phyloP scores from a whole-genome alignment of 1,140 invertebrate genomes.

The Megathymus violae region DNA sequence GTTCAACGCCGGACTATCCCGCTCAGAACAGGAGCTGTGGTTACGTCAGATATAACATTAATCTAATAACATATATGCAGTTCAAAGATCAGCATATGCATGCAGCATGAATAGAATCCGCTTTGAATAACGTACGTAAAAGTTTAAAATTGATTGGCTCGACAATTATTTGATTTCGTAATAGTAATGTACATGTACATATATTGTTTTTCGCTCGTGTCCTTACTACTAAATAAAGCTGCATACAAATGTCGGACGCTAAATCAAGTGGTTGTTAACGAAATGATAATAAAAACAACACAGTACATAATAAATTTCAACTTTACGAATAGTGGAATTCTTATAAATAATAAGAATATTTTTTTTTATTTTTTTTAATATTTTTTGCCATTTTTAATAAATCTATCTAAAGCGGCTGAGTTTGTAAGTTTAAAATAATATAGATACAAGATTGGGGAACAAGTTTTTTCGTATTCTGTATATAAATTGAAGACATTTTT shows the following conservation, averaged over 20 bases:
- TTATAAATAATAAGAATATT: too few relatives aligned
- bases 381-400: too few relatives aligned
- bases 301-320: too few relatives aligned
- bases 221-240: constrained; percentile 27
- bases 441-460: too few relatives aligned
- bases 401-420: too few relatives aligned
- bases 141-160: constrained; percentile 15
- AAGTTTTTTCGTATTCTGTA: too few relatives aligned
- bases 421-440: too few relatives aligned
- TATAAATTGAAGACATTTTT: too few relatives aligned
- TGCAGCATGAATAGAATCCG: not conserved
- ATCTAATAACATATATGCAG: not conserved
- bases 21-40: too few relatives aligned
- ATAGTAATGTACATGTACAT: constrained; percentile 15
- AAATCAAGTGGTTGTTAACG: constrained; percentile 16
- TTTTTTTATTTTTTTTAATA: too few relatives aligned
- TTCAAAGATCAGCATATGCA: not conserved
- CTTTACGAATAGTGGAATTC: too few relatives aligned
- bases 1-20: too few relatives aligned
- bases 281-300: constrained; percentile 5
- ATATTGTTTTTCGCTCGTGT: constrained; percentile 7
- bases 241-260: constrained; percentile 18
- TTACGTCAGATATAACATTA: not conserved
- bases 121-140: constrained; percentile 6
- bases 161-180: constrained; percentile 18